Evolutionary conservation across 2,113 vertebrate species (phyloP).

Genomic region (Tauraco erythrolophus): DNA sequence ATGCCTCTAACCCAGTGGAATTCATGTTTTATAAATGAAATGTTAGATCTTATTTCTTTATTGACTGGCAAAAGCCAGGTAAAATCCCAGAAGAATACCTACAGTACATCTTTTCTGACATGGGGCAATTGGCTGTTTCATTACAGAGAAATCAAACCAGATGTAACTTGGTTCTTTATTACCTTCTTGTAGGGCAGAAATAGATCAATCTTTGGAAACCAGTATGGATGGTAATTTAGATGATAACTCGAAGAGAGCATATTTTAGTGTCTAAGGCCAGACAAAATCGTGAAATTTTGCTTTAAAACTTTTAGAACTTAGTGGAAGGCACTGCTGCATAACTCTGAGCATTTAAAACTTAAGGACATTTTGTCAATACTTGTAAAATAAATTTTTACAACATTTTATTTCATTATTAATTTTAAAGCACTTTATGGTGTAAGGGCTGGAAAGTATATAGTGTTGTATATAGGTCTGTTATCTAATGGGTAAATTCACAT

Average conservation of each 20-base stretch:
- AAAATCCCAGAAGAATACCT: conserved; percentile 55
- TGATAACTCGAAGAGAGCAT: not conserved
- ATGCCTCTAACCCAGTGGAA: conserved; percentile 46
- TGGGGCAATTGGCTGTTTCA: conserved; percentile 59
- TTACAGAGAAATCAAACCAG: conserved; percentile 54
- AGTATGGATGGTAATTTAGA: not conserved
- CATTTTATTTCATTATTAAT: not conserved
- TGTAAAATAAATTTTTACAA: not conserved
- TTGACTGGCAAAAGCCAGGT: conserved; percentile 63
- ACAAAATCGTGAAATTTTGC: not conserved
- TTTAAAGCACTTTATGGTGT: not conserved
- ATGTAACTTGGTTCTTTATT: conserved; percentile 56
- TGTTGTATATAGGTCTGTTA: not conserved
- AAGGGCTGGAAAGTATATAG: not conserved
- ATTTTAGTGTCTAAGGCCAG: not conserved
- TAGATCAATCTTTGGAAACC: conserved; percentile 22
- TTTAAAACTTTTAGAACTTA: not conserved
- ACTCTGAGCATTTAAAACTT: not conserved
- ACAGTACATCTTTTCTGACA: conserved; percentile 65
- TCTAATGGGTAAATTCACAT: not conserved
- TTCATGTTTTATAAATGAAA: conserved; percentile 69
- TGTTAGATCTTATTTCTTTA: conserved; percentile 62
- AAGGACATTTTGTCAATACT: not conserved
- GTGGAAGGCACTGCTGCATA: not conserved
- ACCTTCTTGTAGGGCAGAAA: conserved; percentile 16